phyloP scores from a whole-genome alignment of 1,140 invertebrate genomes.

The Episyrphus balteatus region DNA sequence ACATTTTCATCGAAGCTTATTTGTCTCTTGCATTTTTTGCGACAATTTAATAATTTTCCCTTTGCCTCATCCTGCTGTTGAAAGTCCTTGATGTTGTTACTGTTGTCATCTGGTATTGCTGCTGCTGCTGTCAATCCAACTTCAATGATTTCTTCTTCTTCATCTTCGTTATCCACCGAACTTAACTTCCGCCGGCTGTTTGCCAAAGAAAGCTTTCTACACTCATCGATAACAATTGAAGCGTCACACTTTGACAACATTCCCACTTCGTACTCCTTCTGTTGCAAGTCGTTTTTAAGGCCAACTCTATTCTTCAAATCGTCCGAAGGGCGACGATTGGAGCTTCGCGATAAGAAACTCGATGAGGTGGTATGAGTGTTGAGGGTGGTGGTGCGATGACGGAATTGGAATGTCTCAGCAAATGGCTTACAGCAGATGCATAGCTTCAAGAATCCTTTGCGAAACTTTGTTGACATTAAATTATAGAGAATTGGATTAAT shows the following conservation, averaged over 20 bases:
- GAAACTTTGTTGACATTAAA: constrained; percentile 84
- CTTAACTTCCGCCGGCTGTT: no score
- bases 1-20: constrained; percentile 28
- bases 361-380: constrained; percentile 19
- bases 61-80: neutral
- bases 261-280: neutral
- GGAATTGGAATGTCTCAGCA: no score
- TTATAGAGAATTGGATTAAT: constrained; percentile 86
- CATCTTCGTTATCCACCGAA: no score
- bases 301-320: constrained; percentile 20
- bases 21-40: constrained; percentile 12
- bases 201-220: no score
- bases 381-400: constrained; percentile 9
- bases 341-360: constrained; percentile 26
- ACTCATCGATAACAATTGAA: no score
- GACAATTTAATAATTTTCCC: neutral
- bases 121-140: constrained; percentile 1
- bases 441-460: constrained; percentile 64
- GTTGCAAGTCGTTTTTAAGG: constrained; percentile 27
- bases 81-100: neutral
- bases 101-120: constrained; percentile 1
- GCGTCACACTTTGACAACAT: neutral
- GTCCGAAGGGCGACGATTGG: constrained; percentile 28
- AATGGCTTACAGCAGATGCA: constrained; percentile 33
- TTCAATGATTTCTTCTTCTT: neutral